Evolutionary conservation across 30 jellyfish, hydroid and myxozoan species (phyloP).

Genomic region (Aurelia sp.): DNA sequence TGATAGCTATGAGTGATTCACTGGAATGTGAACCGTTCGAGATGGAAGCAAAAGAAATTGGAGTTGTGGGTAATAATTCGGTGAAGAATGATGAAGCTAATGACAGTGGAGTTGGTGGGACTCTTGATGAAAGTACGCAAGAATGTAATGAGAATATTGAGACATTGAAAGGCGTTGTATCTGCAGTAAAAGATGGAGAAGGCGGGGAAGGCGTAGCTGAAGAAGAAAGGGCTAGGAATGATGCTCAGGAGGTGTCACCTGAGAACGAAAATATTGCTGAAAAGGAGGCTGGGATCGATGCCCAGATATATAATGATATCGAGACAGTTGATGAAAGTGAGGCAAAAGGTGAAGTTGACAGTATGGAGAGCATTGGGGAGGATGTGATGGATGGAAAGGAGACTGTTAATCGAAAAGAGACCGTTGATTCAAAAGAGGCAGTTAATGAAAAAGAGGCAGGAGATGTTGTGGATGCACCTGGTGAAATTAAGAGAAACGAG

Average conservation of each 20-base stretch:
- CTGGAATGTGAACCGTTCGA: neutral
- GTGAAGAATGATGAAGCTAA: slow-evolving; percentile 5
- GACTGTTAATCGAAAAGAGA: neutral
- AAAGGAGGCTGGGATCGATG: neutral
- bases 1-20: neutral
- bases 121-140: slow-evolving; percentile 21
- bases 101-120: slow-evolving; percentile 37
- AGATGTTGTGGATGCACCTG: neutral
- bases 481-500: neutral
- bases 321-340: slow-evolving; percentile 4
- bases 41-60: slow-evolving; percentile 1
- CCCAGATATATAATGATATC: neutral
- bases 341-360: neutral
- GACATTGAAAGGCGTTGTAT: neutral
- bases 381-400: neutral
- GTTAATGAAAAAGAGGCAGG: neutral
- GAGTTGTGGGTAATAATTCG: neutral
- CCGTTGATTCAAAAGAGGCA: neutral
- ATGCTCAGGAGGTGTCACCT: neutral
- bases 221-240: neutral
- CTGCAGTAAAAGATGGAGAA: neutral
- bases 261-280: neutral
- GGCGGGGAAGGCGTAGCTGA: neutral
- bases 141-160: neutral
- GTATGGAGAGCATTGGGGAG: neutral